phyloP scores from a whole-genome alignment of 2,888 invertebrate genomes.

The Dicranocentrus wangi region DNA sequence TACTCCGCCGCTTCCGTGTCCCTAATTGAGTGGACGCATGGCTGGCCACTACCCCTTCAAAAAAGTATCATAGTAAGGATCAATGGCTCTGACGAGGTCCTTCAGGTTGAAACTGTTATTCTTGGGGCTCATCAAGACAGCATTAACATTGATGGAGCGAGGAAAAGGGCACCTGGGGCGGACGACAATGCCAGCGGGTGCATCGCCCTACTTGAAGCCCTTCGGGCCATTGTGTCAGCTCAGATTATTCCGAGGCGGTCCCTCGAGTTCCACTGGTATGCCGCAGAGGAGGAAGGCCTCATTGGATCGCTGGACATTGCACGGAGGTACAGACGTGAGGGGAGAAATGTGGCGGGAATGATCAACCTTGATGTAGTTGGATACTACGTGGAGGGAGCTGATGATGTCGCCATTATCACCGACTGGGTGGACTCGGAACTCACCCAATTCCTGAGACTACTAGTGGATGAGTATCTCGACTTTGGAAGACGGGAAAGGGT shows the following conservation, averaged over 20 bases:
- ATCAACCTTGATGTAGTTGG: constrained; percentile 58
- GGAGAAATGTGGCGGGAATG: constrained; percentile 45
- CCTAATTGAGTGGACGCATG: constrained; percentile 32
- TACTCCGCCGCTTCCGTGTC: constrained; percentile 35
- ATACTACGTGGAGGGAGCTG: constrained; percentile 10
- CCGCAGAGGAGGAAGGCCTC: constrained; percentile 62
- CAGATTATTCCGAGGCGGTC: constrained; percentile 44
- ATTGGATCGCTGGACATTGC: constrained; percentile 46
- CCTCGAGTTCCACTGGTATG: constrained; percentile 64
- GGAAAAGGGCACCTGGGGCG: constrained; percentile 41
- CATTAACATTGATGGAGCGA: constrained; percentile 24
- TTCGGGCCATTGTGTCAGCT: constrained; percentile 36
- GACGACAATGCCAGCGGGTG: constrained; percentile 61
- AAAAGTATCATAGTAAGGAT: constrained; percentile 58
- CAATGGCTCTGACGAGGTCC: constrained; percentile 47
- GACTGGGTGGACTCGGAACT: constrained; percentile 37
- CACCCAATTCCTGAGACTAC: constrained; percentile 25
- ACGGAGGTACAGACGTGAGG: constrained; percentile 8
- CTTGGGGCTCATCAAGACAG: constrained; percentile 64
- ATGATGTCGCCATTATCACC: constrained; percentile 31
- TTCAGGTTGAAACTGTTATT: constrained; percentile 42
- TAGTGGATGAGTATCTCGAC: constrained; percentile 39
- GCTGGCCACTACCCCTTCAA: constrained; percentile 52
- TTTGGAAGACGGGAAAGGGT: constrained; percentile 16
- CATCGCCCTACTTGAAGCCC: constrained; percentile 44